A percentile compares a stretch with the other conserved stretches of the same genome.
These are phyloP conservation scores for Myiozetetes cayanensis DNA, from an alignment of 2,113 vertebrate species.

Conservation along the genomic window DNA sequence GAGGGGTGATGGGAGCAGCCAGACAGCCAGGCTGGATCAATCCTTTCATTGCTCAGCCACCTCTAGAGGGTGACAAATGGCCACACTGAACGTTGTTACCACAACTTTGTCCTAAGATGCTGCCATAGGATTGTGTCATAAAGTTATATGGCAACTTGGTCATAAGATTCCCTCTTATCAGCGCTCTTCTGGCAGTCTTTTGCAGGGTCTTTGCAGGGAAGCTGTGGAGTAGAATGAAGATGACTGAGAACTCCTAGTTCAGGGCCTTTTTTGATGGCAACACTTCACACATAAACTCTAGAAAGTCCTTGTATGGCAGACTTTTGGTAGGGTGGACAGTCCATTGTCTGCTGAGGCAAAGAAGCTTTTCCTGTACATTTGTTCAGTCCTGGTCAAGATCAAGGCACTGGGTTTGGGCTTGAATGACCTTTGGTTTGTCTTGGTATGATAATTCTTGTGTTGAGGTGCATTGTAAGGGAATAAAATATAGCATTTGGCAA, in stretches of 20 bases:
- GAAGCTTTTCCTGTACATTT: background rate
- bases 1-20: background rate
- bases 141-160: background rate
- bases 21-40: background rate
- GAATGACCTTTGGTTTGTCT: background rate
- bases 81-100: background rate
- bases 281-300: background rate
- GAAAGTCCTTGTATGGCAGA: background rate
- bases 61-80: slow-evolving; percentile 46
- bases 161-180: background rate
- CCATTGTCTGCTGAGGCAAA: background rate
- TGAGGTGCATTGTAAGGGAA: background rate
- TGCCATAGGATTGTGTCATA: background rate
- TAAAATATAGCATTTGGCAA: background rate
- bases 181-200: background rate
- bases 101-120: background rate
- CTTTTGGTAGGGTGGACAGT: background rate
- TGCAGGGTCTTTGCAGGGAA: background rate
- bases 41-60: background rate
- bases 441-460: background rate
- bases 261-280: background rate
- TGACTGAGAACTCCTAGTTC: background rate
- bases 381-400: background rate
- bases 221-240: background rate
- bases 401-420: background rate